Conservation (phyloP, 1,140 invertebrate species). For the Galendromus occidentalis region DNA sequence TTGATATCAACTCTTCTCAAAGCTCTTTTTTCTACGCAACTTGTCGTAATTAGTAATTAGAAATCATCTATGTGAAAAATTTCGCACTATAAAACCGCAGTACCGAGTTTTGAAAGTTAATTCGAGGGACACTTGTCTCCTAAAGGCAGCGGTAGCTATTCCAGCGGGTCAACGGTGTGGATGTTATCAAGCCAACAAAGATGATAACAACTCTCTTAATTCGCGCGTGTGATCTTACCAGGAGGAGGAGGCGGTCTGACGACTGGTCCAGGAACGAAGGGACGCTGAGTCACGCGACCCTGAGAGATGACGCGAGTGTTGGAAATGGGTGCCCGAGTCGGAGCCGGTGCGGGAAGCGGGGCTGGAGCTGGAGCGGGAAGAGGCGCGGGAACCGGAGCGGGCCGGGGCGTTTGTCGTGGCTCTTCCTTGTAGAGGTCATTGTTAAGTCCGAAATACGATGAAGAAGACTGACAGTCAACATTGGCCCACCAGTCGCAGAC, state of each 20-base stretch:
- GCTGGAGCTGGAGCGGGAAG: background rate
- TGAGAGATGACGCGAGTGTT: slow-evolving; percentile 6
- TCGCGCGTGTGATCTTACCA: background rate
- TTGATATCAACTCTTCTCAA: too few species aligned
- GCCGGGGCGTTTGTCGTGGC: background rate
- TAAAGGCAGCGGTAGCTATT: too few species aligned
- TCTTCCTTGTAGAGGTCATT: slow-evolving; percentile 23
- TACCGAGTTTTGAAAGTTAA: too few species aligned
- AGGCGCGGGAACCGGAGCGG: background rate
- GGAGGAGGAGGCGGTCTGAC: background rate
- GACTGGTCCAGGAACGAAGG: background rate
- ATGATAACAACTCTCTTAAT: too few species aligned
- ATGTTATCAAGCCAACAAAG: too few species aligned
- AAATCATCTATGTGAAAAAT: too few species aligned
- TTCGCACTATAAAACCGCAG: too few species aligned
- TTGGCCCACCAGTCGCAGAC: slow-evolving; percentile 86
- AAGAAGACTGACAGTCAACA: slow-evolving; percentile 43
- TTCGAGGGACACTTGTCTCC: too few species aligned
- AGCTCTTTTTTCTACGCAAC: too few species aligned
- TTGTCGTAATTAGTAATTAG: too few species aligned
- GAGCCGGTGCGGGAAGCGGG: background rate
- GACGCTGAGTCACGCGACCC: slow-evolving; percentile 1
- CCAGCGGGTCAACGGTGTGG: too few species aligned
- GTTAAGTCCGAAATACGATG: slow-evolving; percentile 36
- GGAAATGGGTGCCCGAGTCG: background rate